phyloP scores from a whole-genome alignment of 2,888 invertebrate species.

The Glyphotaelius pellucidus region DNA sequence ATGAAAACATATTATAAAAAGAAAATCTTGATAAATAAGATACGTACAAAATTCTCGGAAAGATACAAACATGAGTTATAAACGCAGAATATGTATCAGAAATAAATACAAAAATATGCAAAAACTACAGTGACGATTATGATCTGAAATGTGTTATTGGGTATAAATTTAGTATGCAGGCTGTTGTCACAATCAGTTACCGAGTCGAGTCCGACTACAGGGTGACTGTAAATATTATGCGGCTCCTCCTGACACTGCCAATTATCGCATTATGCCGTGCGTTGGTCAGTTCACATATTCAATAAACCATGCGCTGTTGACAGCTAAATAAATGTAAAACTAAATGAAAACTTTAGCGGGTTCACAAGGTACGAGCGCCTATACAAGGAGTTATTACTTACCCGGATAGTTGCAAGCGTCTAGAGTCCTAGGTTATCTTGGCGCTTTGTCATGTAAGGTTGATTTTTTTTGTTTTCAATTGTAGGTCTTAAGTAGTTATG shows the following conservation, averaged over 20 bases:
- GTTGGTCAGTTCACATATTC: neutral
- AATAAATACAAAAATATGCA: constrained; percentile 27
- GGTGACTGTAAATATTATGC: constrained; percentile 32
- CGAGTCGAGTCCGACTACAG: neutral
- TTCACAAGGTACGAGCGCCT: neutral
- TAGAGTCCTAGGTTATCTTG: neutral
- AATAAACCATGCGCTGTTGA: constrained; percentile 21
- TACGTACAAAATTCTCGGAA: neutral
- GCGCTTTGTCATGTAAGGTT: neutral
- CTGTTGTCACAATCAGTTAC: constrained; percentile 4
- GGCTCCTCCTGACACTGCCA: constrained; percentile 47
- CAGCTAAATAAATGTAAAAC: constrained; percentile 24
- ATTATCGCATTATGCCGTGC: constrained; percentile 42
- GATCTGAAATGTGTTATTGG: constrained; percentile 29
- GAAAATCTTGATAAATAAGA: neutral
- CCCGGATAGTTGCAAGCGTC: neutral
- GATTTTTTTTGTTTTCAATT: too few relatives aligned
- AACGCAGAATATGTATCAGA: neutral
- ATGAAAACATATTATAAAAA: neutral
- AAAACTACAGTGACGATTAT: constrained; percentile 29
- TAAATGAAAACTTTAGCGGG: constrained; percentile 13
- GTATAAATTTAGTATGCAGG: constrained; percentile 6
- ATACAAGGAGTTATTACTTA: neutral
- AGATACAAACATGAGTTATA: neutral
- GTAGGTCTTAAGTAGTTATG: neutral